Percentiles rank a stretch among this genome's conserved stretches.
Conservation (phyloP, 2,797 vertebrate species). For the Furcifer pardalis region DNA sequence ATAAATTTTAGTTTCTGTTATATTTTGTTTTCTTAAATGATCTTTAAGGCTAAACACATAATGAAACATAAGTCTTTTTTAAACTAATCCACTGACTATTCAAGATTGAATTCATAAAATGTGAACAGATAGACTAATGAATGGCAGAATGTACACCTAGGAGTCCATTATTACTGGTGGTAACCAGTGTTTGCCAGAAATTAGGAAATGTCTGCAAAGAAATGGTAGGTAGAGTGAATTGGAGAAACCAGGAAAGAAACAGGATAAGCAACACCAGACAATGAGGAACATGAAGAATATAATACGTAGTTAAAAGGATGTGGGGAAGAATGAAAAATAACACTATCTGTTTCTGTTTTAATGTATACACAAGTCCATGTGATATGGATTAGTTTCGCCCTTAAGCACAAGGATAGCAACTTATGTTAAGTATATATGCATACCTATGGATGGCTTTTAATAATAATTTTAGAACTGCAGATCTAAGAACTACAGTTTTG, state of each 20-base stretch:
- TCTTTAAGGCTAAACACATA: not conserved
- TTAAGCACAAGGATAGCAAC: not conserved
- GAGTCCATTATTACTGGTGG: not conserved
- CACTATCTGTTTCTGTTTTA: not conserved
- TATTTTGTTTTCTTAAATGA: not conserved
- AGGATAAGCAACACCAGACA: not conserved
- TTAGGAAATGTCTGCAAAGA: not conserved
- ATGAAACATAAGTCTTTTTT: not conserved
- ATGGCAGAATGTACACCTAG: not conserved
- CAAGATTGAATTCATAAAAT: not conserved
- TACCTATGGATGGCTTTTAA: not conserved
- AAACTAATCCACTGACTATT: not conserved
- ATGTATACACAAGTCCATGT: too few relatives aligned
- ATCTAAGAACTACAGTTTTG: too few relatives aligned
- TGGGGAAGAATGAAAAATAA: not conserved
- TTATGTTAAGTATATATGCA: not conserved
- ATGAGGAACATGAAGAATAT: not conserved
- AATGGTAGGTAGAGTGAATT: not conserved
- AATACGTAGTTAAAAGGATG: not conserved
- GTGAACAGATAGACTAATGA: not conserved
- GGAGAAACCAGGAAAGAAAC: not conserved
- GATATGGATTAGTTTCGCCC: too few relatives aligned
- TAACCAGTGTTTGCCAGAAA: constrained; percentile 1
- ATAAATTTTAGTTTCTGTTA: not conserved
- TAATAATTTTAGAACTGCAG: too few relatives aligned